These are phyloP conservation scores for Charadrius vociferus DNA, from an alignment of 2,113 vertebrate genomes.

Conservation along the genomic window DNA sequence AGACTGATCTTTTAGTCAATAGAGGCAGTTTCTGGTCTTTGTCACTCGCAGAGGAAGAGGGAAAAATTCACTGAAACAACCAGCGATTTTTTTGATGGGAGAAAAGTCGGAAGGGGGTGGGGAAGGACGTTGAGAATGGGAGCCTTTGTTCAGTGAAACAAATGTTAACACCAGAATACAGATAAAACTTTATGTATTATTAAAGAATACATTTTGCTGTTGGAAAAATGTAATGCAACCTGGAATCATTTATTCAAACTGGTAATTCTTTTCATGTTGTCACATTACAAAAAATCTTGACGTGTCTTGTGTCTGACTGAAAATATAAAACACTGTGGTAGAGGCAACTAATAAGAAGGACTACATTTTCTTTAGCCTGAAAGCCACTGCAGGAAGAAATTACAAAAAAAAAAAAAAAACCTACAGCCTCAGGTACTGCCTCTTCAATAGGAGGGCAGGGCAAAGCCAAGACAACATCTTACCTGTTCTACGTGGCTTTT, in stretches of 20 bases:
- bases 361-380: conserved; percentile 31
- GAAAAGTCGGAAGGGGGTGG: conserved; percentile 11
- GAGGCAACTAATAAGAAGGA: conserved; percentile 47
- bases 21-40: background rate
- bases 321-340: conserved; percentile 48
- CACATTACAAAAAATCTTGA: conserved; percentile 57
- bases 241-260: conserved; percentile 60
- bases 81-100: background rate
- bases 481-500: background rate
- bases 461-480: background rate
- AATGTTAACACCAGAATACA: conserved; percentile 53
- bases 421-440: background rate
- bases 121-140: background rate
- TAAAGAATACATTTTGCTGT: conserved; percentile 58
- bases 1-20: background rate
- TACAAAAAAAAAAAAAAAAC: background rate
- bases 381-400: conserved; percentile 39
- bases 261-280: conserved; percentile 56
- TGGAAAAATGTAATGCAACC: conserved; percentile 53
- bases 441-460: background rate
- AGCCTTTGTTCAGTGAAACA: conserved; percentile 52
- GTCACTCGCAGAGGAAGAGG: background rate
- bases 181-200: conserved; percentile 64
- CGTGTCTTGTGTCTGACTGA: conserved; percentile 14
- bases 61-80: background rate